Evolutionary conservation across 2,888 invertebrate genomes (phyloP).

Genomic region (Cheilosia soror): DNA sequence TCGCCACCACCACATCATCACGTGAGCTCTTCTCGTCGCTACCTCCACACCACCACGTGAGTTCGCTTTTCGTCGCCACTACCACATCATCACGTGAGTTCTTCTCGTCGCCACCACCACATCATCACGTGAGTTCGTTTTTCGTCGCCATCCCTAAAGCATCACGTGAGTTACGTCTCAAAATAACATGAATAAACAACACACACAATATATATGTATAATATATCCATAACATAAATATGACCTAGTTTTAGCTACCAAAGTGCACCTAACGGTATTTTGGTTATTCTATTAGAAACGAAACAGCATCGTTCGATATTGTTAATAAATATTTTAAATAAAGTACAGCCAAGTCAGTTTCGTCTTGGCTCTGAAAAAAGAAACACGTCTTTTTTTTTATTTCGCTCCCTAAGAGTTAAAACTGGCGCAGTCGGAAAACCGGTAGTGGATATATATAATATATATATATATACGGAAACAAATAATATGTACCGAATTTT

Average conservation of each 20-base stretch:
- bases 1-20: no score
- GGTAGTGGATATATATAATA: neutral
- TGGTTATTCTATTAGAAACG: neutral
- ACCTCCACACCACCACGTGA: no score
- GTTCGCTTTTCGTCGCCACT: no score
- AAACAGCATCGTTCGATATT: neutral
- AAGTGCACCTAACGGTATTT: neutral
- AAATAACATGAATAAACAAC: neutral
- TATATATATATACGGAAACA: neutral
- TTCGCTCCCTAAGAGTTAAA: neutral
- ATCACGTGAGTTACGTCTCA: no score
- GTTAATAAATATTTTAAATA: neutral
- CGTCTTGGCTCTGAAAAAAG: neutral
- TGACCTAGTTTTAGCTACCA: neutral
- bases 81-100: no score
- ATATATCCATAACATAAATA: neutral
- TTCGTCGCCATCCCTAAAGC: no score
- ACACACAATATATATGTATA: neutral
- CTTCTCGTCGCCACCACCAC: no score
- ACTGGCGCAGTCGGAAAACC: conserved; percentile 5
- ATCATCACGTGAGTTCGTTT: no score
- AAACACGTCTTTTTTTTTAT: neutral
- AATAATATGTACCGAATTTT: neutral
- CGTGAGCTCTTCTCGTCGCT: no score
- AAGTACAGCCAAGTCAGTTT: neutral